A percentile compares a stretch with the other conserved stretches of the same genome.
These are phyloP conservation scores for Eristalinus sepulchralis DNA, from an alignment of 2,888 invertebrate genomes.

Conservation along the genomic window DNA sequence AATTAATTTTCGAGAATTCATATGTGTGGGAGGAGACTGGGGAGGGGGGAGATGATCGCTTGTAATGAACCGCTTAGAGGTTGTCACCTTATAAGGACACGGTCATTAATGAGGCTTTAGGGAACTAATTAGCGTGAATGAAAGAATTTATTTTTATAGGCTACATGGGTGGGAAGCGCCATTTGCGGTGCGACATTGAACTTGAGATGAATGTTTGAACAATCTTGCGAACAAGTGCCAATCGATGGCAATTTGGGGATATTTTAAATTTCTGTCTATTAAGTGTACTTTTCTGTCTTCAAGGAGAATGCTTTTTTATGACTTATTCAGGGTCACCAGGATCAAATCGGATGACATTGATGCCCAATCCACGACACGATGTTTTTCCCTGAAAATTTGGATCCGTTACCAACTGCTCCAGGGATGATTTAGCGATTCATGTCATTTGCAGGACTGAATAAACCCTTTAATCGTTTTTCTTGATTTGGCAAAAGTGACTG, in stretches of 20 bases:
- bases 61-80: slow-evolving; percentile 39
- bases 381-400: no score
- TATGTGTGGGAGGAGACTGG: not conserved
- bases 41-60: slow-evolving; percentile 20
- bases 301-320: no score
- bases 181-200: not conserved
- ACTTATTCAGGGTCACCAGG: no score
- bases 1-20: slow-evolving; percentile 47
- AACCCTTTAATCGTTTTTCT: no score
- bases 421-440: no score
- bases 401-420: no score
- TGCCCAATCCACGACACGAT: no score
- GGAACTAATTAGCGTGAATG: slow-evolving; percentile 6
- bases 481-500: no score
- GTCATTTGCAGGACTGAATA: no score
- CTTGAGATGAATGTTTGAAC: not conserved
- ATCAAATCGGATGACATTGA: no score
- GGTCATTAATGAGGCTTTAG: slow-evolving; percentile 15
- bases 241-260: not conserved
- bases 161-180: not conserved
- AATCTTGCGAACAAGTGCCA: not conserved
- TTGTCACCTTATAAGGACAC: slow-evolving; percentile 60
- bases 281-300: no score
- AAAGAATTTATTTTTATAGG: not conserved
- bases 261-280: not conserved